These are phyloP conservation scores for Crossocerus cetratus DNA, from an alignment of 2,888 invertebrate genomes.

Conservation along the genomic window DNA sequence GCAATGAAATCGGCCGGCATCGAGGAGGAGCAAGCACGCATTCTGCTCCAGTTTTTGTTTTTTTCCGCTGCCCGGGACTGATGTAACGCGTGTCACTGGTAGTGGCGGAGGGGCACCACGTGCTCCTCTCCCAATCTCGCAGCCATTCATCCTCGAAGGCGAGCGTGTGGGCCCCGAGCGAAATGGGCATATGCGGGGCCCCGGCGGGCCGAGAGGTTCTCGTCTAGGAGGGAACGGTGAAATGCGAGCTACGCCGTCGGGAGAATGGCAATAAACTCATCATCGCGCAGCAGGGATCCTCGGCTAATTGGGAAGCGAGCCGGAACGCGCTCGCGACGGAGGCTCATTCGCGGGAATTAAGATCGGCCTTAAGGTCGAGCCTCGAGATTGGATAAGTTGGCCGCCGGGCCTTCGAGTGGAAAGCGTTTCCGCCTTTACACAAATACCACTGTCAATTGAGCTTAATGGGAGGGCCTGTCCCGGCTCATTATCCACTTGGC, in stretches of 20 bases:
- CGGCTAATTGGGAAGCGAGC: constrained; percentile 19
- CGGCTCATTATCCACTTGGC: constrained; percentile 40
- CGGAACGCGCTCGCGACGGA: not conserved
- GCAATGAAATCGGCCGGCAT: constrained; percentile 30
- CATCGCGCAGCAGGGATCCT: constrained; percentile 7
- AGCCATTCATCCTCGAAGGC: not conserved
- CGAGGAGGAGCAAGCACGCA: constrained; percentile 20
- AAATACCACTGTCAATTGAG: constrained; percentile 43
- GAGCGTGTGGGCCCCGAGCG: too few relatives aligned
- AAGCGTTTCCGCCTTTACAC: constrained; percentile 40
- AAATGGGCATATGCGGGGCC: not conserved
- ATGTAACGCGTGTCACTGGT: constrained; percentile 30
- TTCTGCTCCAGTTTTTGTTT: constrained; percentile 29
- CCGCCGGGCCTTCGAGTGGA: constrained; percentile 25
- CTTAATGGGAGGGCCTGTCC: constrained; percentile 39
- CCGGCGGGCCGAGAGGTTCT: not conserved
- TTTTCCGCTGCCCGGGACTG: constrained; percentile 18
- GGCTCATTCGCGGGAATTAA: constrained; percentile 20
- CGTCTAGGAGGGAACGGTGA: not conserved
- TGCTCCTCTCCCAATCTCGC: constrained; percentile 5
- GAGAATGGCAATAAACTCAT: constrained; percentile 10
- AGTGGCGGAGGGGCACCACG: constrained; percentile 24
- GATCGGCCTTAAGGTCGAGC: constrained; percentile 26
- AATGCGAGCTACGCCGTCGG: not conserved
- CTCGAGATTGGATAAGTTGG: constrained; percentile 14